Evolutionary conservation across 2,797 vertebrate genomes (phyloP).

Genomic region (Acanthurus tractus): DNA sequence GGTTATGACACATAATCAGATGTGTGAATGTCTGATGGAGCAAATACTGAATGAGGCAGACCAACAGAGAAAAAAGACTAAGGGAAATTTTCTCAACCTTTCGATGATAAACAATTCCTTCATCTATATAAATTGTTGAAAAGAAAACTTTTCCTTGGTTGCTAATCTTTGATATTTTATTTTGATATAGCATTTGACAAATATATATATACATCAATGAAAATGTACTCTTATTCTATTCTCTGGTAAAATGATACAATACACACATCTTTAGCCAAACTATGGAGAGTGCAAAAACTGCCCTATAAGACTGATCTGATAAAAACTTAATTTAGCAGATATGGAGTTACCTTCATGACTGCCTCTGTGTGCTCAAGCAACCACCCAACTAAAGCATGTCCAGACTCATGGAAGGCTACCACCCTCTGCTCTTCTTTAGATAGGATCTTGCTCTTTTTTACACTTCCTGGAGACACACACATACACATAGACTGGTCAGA

Average conservation of each 20-base stretch:
- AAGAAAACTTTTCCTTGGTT: not conserved
- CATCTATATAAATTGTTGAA: not conserved
- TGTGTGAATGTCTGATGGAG: constrained; percentile 3
- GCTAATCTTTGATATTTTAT: not conserved
- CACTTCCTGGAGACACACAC: constrained; percentile 86
- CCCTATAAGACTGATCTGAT: not conserved
- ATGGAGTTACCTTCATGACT: constrained; percentile 91
- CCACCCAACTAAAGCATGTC: constrained; percentile 96
- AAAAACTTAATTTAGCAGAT: not conserved
- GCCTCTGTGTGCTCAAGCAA: constrained; percentile 97
- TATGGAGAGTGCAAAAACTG: not conserved
- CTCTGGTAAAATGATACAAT: not conserved
- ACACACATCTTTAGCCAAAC: not conserved
- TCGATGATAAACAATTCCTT: not conserved
- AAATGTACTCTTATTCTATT: not conserved
- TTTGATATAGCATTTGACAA: not conserved
- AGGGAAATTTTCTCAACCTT: not conserved
- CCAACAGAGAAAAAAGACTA: not conserved
- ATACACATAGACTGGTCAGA: constrained; percentile 16
- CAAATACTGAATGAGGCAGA: not conserved
- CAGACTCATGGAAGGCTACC: constrained; percentile 95
- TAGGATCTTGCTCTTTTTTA: constrained; percentile 95
- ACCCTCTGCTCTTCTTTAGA: constrained; percentile 95
- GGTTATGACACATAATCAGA: constrained; percentile 12
- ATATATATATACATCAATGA: no score